These are phyloP conservation scores for Acanthopleura granulata DNA, from an alignment of 2,888 invertebrate species.

Conservation along the genomic window DNA sequence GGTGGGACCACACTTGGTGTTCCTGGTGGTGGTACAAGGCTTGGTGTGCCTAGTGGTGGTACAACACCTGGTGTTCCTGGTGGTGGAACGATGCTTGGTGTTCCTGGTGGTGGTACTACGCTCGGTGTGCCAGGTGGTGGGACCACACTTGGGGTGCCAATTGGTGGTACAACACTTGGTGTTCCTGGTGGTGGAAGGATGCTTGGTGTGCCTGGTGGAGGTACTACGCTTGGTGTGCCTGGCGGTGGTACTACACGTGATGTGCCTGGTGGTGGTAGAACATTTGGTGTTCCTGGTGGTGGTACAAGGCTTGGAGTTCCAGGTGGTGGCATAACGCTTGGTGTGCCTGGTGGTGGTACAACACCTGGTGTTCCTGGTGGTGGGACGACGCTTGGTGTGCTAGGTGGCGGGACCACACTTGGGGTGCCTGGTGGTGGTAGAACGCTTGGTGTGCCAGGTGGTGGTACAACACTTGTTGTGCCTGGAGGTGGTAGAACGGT, in stretches of 20 bases:
- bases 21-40: neutral
- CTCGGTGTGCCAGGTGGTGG: neutral
- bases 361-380: neutral
- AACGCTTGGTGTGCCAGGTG: neutral
- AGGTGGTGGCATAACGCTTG: neutral
- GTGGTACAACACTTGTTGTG: neutral
- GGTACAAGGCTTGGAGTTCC: neutral
- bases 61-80: neutral
- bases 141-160: neutral
- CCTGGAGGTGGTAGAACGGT: neutral
- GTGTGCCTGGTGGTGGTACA: neutral
- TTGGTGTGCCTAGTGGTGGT: slow-evolving; percentile 1
- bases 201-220: neutral
- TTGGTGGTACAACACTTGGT: slow-evolving; percentile 2
- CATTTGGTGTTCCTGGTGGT: neutral
- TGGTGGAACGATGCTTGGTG: neutral
- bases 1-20: neutral
- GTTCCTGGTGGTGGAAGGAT: neutral
- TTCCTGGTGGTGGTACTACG: neutral
- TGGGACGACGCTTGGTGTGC: neutral
- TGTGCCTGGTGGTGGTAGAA: neutral
- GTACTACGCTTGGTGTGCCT: slow-evolving; percentile 3
- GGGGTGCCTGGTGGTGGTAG: neutral
- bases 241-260: neutral
- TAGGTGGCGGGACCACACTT: neutral